phyloP scores from a whole-genome alignment of 2,797 vertebrate genomes.

The Hippocampus kuda region DNA sequence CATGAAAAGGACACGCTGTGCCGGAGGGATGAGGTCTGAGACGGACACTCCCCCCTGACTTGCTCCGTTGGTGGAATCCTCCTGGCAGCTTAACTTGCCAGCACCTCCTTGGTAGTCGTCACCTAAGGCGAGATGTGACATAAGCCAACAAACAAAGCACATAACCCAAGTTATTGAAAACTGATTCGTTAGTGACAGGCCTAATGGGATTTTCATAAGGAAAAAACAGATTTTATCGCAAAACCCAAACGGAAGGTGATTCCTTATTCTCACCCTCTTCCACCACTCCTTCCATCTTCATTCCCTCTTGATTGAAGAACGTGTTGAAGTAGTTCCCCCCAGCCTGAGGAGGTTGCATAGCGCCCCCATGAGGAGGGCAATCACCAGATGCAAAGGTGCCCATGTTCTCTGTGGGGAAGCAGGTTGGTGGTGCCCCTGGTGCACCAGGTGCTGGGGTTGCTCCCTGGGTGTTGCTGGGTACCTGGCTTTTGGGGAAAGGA shows the following conservation, averaged over 20 bases:
- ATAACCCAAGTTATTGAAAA: too few species aligned
- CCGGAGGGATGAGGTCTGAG: slow-evolving; percentile 87
- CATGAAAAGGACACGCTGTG: slow-evolving; percentile 86
- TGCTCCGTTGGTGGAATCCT: slow-evolving; percentile 50
- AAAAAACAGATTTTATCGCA: neutral
- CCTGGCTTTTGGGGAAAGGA: slow-evolving; percentile 50
- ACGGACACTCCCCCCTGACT: slow-evolving; percentile 67
- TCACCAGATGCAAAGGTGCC: slow-evolving; percentile 73
- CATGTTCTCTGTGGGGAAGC: slow-evolving; percentile 65
- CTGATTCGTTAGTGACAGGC: too few species aligned
- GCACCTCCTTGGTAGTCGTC: slow-evolving; percentile 67
- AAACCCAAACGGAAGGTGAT: neutral
- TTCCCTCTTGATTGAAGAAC: slow-evolving; percentile 78
- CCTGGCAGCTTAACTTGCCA: slow-evolving; percentile 59
- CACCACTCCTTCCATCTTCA: slow-evolving; percentile 72
- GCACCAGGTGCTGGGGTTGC: slow-evolving; percentile 47
- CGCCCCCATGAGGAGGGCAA: slow-evolving; percentile 62
- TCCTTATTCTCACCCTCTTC: slow-evolving; percentile 65
- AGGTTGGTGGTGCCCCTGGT: slow-evolving; percentile 60
- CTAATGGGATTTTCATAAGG: neutral
- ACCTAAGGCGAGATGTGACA: slow-evolving; percentile 34
- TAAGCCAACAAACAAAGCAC: neutral
- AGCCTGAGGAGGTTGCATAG: slow-evolving; percentile 66
- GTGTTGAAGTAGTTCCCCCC: slow-evolving; percentile 77
- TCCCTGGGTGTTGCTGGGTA: slow-evolving; percentile 48